Evolutionary conservation across 1,140 invertebrate genomes (phyloP).

Genomic region (Lepidostoma basale): DNA sequence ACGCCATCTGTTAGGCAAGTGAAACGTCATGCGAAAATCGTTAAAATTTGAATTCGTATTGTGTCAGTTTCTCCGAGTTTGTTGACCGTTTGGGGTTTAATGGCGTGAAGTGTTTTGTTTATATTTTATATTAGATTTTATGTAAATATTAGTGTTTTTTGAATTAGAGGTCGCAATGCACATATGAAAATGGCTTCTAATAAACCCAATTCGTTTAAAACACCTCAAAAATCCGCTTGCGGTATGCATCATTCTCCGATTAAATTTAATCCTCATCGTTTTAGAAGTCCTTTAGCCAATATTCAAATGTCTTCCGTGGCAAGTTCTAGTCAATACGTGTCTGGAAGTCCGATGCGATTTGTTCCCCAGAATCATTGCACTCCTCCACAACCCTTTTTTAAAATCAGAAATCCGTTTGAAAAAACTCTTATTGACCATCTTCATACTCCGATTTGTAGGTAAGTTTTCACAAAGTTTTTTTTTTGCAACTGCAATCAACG

Average conservation of each 20-base stretch:
- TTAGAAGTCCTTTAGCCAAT: slow-evolving; percentile 24
- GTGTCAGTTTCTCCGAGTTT: not conserved
- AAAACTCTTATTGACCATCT: slow-evolving; percentile 56
- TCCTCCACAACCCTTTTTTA: slow-evolving; percentile 54
- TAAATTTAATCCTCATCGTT: slow-evolving; percentile 3
- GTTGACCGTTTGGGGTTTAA: too few relatives aligned
- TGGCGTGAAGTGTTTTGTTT: slow-evolving; percentile 21
- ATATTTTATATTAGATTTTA: not conserved
- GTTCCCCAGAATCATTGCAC: slow-evolving; percentile 32
- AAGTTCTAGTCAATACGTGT: slow-evolving; percentile 20
- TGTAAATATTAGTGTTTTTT: slow-evolving; percentile 27
- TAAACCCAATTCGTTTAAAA: slow-evolving; percentile 14
- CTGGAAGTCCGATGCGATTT: slow-evolving; percentile 19
- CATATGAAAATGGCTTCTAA: slow-evolving; percentile 23
- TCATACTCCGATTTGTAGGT: slow-evolving; percentile 60
- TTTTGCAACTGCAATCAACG: too few relatives aligned
- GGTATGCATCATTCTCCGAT: not conserved
- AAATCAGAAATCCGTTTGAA: slow-evolving; percentile 58
- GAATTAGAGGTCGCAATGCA: slow-evolving; percentile 6
- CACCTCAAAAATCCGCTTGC: slow-evolving; percentile 7
- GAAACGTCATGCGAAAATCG: slow-evolving; percentile 7
- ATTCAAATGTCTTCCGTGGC: slow-evolving; percentile 31
- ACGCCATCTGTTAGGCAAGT: not conserved
- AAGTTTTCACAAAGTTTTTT: too few relatives aligned
- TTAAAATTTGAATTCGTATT: slow-evolving; percentile 14